Conservation (phyloP, 2,113 vertebrate genomes). For the Panthera tigris region DNA sequence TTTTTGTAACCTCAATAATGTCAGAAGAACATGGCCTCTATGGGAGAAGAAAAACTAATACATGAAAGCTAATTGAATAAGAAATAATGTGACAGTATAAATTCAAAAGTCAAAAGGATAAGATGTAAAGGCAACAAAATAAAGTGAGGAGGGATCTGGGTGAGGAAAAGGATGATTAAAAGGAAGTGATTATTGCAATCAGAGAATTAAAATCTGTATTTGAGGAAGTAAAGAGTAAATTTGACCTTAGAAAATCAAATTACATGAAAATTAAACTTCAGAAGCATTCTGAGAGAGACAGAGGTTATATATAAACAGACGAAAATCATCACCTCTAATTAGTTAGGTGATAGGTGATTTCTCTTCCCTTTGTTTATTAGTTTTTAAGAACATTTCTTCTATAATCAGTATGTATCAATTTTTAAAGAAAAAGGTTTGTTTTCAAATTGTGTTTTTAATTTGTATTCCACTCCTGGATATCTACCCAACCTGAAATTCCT, state of each 20-base stretch:
- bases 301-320: background rate
- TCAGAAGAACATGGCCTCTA: background rate
- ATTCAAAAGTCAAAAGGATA: background rate
- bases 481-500: background rate
- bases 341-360: background rate
- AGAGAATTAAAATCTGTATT: conserved; percentile 7
- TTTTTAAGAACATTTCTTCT: background rate
- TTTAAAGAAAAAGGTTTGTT: background rate
- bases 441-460: background rate
- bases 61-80: background rate
- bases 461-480: background rate
- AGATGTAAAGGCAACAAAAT: background rate
- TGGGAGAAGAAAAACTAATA: background rate
- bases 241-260: background rate
- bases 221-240: background rate
- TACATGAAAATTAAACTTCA: conserved; percentile 22
- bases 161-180: background rate
- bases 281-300: background rate
- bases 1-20: background rate
- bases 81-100: background rate
- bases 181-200: background rate
- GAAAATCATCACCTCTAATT: background rate
- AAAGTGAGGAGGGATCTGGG: background rate
- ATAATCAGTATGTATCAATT: background rate
- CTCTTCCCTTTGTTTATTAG: background rate